Evolutionary conservation across 2,888 invertebrate species (phyloP).

Genomic region (Litoditis marina): DNA sequence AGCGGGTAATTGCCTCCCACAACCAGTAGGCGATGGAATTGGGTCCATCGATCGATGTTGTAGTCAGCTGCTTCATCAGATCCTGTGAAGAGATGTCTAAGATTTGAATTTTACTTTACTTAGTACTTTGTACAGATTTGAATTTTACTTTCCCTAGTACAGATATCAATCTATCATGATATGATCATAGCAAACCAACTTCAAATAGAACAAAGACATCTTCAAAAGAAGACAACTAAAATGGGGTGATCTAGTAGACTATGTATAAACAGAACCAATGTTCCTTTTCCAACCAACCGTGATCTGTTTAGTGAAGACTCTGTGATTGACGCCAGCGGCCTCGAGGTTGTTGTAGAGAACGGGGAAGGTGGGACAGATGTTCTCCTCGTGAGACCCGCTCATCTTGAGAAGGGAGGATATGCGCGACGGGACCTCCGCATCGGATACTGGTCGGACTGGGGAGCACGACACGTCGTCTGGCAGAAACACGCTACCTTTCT

Average conservation of each 20-base stretch:
- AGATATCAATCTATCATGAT: too few species aligned
- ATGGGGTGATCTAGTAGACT: too few species aligned
- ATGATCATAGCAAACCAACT: too few species aligned
- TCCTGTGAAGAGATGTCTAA: neutral
- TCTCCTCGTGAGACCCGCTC: neutral
- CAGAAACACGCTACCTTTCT: neutral
- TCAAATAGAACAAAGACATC: too few species aligned
- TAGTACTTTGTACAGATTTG: too few species aligned
- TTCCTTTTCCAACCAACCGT: slow-evolving; percentile 1
- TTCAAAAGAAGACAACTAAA: too few species aligned
- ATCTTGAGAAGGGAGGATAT: too few species aligned
- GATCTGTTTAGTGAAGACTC: slow-evolving; percentile 5
- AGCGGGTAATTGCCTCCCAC: slow-evolving; percentile 8
- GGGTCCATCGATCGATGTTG: neutral
- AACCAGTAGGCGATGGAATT: neutral
- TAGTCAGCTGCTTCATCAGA: neutral
- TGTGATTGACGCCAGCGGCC: neutral
- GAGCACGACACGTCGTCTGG: neutral
- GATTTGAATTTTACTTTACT: neutral
- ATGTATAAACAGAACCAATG: too few species aligned
- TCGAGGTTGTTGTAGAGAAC: neutral
- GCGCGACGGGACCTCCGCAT: too few species aligned
- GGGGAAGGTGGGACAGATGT: slow-evolving; percentile 5
- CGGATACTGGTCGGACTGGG: too few species aligned
- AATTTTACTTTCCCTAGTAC: too few species aligned